Base-by-base conservation (phyloP, 2,113 vertebrate genomes). In the Cervus canadensis region DNA sequence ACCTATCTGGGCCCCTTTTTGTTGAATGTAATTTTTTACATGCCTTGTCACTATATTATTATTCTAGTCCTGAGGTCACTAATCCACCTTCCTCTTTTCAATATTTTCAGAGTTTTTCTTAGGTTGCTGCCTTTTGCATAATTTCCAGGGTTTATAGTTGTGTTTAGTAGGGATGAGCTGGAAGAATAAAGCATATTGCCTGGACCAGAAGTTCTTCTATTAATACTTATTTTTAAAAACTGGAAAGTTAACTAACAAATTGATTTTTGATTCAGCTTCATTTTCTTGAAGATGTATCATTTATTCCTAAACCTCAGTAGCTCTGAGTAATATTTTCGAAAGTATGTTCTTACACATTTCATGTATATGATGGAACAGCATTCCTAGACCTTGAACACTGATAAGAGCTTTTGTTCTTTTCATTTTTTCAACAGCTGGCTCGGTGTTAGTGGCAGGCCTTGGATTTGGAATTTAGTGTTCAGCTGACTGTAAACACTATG, bases 261-360 rank as follows among this genome's bases (percentile, higher is more conserved):
- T 85, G 79, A 52, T 71, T 71, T 91, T 67, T 90, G 13, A 74
- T 64, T 90, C 11, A 25, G 7, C 83, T 95, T 95, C 7, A 54
- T 96, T 84, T 96, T 92, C 62, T 92, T 67, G 30, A 78, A 85
- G 36, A 85, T 50, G 26, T 21, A 5, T 89, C 89, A 33, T 92
- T 91, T 88, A 50, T 89, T 76, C 21, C 52, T 95, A 62, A 97
- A 76, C 19, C 36, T 30, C 60, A 40, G 23, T 82, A 56, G 57
- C 17, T 92, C 71, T 82, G 76, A 95, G 28, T 94, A 62, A 10
- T 95, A 60, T 89, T 97, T 86, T 54, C 60, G 13, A 62, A 94
- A 56, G 12, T 84, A 52, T 14, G 52, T 26, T 87, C 12, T 76
- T 45, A 30, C 6, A 56, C 2, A 26, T 17, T 57, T 95, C 21